A percentile compares a stretch with the other conserved stretches of the same genome.
These are phyloP conservation scores for Trichoplusia ni DNA, from an alignment of 1,140 invertebrate species.

Conservation along the genomic window DNA sequence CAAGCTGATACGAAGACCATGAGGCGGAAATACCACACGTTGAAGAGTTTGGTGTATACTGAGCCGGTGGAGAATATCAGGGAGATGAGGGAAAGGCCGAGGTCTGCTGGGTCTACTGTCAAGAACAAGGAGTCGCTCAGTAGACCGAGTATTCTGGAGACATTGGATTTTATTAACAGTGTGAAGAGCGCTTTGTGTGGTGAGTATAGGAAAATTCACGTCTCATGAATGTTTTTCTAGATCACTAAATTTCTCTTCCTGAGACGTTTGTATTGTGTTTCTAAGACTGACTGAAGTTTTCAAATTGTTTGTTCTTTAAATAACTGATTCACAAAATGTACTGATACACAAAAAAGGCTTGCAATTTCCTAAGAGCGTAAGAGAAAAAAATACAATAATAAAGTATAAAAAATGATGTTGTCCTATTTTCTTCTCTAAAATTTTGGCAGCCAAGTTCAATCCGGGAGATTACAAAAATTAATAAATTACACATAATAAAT, in stretches of 20 bases:
- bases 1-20: constrained; percentile 67
- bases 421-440: too few relatives aligned
- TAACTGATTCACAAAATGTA: too few relatives aligned
- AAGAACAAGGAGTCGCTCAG: constrained; percentile 63
- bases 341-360: too few relatives aligned
- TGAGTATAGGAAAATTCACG: constrained; percentile 41
- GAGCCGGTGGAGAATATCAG: constrained; percentile 69
- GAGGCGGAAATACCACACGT: constrained; percentile 68
- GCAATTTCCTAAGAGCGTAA: too few relatives aligned
- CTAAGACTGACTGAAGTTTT: not conserved
- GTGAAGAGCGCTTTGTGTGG: constrained; percentile 70
- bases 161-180: constrained; percentile 73
- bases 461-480: too few relatives aligned
- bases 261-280: too few relatives aligned
- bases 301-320: not conserved
- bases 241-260: too few relatives aligned
- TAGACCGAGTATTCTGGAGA: constrained; percentile 71
- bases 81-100: constrained; percentile 59
- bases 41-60: constrained; percentile 69
- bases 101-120: constrained; percentile 69
- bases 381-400: too few relatives aligned
- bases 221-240: not conserved
- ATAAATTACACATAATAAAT: too few relatives aligned
- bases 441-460: too few relatives aligned
- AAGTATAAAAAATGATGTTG: too few relatives aligned